Evolutionary conservation across 1,140 invertebrate genomes (phyloP).

Genomic region (Planococcus citri): DNA sequence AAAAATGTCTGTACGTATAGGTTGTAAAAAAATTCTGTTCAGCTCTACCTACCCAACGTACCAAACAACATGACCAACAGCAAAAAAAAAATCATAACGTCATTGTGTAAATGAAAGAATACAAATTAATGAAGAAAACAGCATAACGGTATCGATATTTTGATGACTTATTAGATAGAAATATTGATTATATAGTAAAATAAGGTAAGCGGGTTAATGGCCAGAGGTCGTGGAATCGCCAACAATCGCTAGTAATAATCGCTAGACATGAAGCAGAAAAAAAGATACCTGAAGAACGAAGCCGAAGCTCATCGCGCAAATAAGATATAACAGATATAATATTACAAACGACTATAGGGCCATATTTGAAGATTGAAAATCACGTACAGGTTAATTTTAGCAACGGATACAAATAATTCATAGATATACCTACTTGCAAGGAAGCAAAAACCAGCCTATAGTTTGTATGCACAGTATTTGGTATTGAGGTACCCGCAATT

Average conservation of each 20-base stretch:
- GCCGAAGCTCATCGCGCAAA: neutral
- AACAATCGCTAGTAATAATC: slow-evolving; percentile 15
- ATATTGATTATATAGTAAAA: slow-evolving; percentile 18
- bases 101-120: neutral
- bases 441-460: neutral
- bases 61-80: too few species aligned
- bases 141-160: slow-evolving; percentile 14
- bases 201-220: slow-evolving; percentile 16
- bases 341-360: neutral
- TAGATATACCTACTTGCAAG: neutral
- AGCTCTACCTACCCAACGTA: too few species aligned
- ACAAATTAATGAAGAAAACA: slow-evolving; percentile 4
- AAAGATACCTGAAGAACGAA: neutral
- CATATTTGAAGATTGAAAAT: slow-evolving; percentile 15
- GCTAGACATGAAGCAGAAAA: neutral
- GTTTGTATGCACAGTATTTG: neutral
- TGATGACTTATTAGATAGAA: slow-evolving; percentile 4
- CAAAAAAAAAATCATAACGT: too few species aligned
- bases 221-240: slow-evolving; percentile 14
- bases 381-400: slow-evolving; percentile 15
- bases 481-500: neutral
- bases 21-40: too few species aligned
- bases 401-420: neutral
- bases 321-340: slow-evolving; percentile 17
- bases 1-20: too few species aligned